These are phyloP conservation scores for Sebastes matsubarae DNA, from an alignment of 2,797 vertebrate species.

Conservation along the genomic window DNA sequence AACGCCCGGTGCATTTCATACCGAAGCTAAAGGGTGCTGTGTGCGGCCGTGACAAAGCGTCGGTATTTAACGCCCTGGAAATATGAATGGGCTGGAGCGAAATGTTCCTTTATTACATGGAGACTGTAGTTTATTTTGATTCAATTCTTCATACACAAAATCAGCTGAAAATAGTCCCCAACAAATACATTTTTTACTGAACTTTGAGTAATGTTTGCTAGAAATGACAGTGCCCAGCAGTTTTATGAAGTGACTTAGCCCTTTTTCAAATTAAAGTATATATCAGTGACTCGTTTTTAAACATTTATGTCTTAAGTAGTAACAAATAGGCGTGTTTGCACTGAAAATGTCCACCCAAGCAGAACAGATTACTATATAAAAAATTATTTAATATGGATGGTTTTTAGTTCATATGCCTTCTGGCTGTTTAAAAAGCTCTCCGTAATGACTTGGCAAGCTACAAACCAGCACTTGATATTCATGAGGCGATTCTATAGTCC, in stretches of 20 bases:
- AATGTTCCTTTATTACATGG: not conserved
- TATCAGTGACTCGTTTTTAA: not conserved
- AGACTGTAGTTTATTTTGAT: not conserved
- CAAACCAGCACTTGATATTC: slow-evolving; percentile 44
- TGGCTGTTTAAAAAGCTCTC: slow-evolving; percentile 41
- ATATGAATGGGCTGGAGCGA: not conserved
- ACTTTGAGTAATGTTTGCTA: not conserved
- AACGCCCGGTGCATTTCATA: no score
- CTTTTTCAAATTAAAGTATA: not conserved
- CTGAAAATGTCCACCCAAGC: not conserved
- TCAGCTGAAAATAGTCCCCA: not conserved
- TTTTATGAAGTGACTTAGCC: not conserved
- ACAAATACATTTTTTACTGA: not conserved
- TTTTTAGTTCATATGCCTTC: slow-evolving; percentile 32
- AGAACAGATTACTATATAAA: slow-evolving; percentile 9
- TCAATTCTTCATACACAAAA: not conserved
- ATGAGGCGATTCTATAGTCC: slow-evolving; percentile 22
- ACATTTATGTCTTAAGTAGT: not conserved
- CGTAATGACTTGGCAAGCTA: slow-evolving; percentile 48
- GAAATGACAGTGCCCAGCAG: not conserved
- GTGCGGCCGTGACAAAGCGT: no score
- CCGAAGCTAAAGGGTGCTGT: no score
- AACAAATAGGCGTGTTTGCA: not conserved
- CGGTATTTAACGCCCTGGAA: no score
- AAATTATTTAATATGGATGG: slow-evolving; percentile 9